Percentiles rank a stretch among this genome's conserved stretches.
phyloP scores from a whole-genome alignment of 2,113 vertebrate genomes.

The Rhabdomys dilectus region DNA sequence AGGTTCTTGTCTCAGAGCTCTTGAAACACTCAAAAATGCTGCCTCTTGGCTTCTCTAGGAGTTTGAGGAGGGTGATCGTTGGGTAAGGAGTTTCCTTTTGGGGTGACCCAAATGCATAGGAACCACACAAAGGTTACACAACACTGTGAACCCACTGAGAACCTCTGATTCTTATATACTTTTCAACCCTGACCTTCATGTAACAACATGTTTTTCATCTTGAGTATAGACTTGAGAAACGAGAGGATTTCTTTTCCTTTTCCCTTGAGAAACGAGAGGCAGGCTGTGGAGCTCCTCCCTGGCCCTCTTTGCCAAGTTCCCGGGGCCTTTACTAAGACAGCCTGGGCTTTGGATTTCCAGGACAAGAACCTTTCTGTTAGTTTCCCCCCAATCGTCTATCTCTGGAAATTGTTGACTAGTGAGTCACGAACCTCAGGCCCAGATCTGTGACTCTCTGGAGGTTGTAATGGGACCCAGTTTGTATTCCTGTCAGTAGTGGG shows the following conservation, averaged over 20 bases:
- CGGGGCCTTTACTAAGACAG: background rate
- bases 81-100: background rate
- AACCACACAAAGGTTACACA: background rate
- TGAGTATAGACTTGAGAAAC: background rate
- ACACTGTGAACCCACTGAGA: background rate
- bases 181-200: background rate
- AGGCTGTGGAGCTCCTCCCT: background rate
- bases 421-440: background rate
- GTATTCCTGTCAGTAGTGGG: background rate
- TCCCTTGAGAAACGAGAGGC: background rate
- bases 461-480: background rate
- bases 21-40: background rate
- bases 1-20: background rate
- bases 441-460: background rate
- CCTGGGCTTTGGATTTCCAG: background rate
- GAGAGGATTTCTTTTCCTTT: background rate
- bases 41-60: background rate
- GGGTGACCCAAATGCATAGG: background rate
- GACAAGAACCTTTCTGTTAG: background rate
- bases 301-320: background rate
- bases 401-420: background rate
- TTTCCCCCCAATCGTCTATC: background rate
- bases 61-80: background rate
- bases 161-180: background rate
- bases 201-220: background rate